phyloP scores from a whole-genome alignment of 37 sponge, comb jelly and placozoan species.

The Spongilla lacustris region DNA sequence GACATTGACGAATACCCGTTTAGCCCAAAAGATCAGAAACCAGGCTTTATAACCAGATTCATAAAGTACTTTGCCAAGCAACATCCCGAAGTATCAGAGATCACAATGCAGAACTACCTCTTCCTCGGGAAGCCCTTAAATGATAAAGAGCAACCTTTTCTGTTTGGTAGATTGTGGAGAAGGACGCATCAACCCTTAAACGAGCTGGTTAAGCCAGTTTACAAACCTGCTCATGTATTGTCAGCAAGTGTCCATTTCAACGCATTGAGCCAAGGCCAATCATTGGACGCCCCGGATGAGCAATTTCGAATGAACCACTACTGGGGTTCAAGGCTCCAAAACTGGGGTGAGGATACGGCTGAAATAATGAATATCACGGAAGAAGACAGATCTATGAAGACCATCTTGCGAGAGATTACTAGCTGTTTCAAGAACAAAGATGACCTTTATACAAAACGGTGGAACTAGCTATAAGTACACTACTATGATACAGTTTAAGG shows the following conservation, averaged over 20 bases:
- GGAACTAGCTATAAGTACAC: too few relatives aligned
- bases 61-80: conserved; percentile 23
- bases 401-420: conserved; percentile 19
- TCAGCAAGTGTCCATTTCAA: conserved; percentile 67
- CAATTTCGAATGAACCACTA: conserved; percentile 82
- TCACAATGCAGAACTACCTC: conserved; percentile 72
- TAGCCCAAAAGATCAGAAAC: conserved; percentile 51
- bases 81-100: conserved; percentile 43
- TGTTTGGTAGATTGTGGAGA: conserved; percentile 61
- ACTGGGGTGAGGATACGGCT: conserved; percentile 81
- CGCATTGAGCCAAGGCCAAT: conserved; percentile 1
- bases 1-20: conserved; percentile 89
- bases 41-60: conserved; percentile 62
- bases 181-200: conserved; percentile 50
- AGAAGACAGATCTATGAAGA: conserved; percentile 49
- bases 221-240: conserved; percentile 40
- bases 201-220: conserved; percentile 76
- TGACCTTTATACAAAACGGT: too few relatives aligned
- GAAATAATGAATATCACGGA: conserved; percentile 53
- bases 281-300: conserved; percentile 26
- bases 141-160: conserved; percentile 5
- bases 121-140: conserved; percentile 55
- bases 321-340: conserved; percentile 83
- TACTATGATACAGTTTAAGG: too few relatives aligned
- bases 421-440: too few relatives aligned